These are phyloP conservation scores for Agrotis ipsilon DNA, from an alignment of 2,888 invertebrate species.

Conservation along the genomic window DNA sequence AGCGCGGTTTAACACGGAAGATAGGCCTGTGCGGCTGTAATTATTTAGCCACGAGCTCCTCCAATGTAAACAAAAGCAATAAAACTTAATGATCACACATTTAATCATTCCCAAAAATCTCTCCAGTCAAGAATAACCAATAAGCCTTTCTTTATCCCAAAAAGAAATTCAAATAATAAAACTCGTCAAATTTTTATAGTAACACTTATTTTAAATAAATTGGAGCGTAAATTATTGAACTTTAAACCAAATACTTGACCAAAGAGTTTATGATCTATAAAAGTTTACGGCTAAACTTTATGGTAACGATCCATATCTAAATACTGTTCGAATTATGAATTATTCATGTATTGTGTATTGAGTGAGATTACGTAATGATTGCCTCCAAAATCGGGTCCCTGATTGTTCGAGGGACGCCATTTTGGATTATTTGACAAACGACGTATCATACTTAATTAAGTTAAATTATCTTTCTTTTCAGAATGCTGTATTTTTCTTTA, in stretches of 20 bases:
- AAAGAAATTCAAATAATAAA: conserved; percentile 40
- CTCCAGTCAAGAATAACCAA: conserved; percentile 15
- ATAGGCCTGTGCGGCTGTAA: too few species aligned
- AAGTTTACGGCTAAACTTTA: conserved; percentile 45
- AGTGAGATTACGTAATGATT: conserved; percentile 14
- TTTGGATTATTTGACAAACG: conserved; percentile 1
- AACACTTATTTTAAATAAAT: conserved; percentile 36
- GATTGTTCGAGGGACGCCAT: conserved; percentile 11
- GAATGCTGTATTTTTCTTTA: too few species aligned
- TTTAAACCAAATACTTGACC: conserved; percentile 47
- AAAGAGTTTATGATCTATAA: conserved; percentile 52
- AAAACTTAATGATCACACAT: too few species aligned
- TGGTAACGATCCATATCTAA: conserved; percentile 54
- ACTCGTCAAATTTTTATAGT: conserved; percentile 40
- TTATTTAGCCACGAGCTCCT: too few species aligned
- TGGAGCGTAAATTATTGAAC: conserved; percentile 40
- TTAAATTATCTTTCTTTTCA: too few species aligned
- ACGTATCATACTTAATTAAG: background rate
- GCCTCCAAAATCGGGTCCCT: background rate
- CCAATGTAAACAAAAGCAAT: too few species aligned
- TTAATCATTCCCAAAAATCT: too few species aligned
- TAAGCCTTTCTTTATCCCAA: conserved; percentile 11
- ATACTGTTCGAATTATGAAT: conserved; percentile 47
- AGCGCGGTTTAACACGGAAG: too few species aligned
- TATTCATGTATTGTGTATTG: conserved; percentile 48